Conservation (phyloP, 2,797 vertebrate species). For the Odontamblyopus rebecca region DNA sequence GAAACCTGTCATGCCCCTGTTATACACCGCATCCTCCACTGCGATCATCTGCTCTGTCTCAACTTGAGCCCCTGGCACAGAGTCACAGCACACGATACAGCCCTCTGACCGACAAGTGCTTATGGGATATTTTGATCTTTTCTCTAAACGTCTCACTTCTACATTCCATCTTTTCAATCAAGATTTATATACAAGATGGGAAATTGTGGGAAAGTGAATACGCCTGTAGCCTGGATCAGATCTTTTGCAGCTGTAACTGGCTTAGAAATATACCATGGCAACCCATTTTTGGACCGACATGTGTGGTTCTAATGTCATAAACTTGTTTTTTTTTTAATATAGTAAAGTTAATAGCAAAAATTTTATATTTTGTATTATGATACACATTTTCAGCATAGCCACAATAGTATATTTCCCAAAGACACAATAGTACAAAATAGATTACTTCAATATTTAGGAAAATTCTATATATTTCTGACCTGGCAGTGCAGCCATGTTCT, state of each 20-base stretch:
- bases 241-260: background rate
- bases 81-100: background rate
- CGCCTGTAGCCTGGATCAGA: background rate
- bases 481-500: too few species aligned
- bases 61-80: constrained; percentile 17
- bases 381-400: background rate
- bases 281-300: too few species aligned
- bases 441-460: background rate
- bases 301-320: too few species aligned
- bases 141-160: constrained; percentile 5
- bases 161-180: background rate
- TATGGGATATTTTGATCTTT: background rate
- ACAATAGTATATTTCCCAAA: too few species aligned
- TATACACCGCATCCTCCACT: constrained; percentile 20
- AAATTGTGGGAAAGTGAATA: background rate
- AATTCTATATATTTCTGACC: background rate
- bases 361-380: background rate
- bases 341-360: background rate
- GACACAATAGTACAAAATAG: background rate
- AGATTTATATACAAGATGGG: background rate
- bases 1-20: constrained; percentile 24
- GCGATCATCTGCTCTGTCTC: constrained; percentile 25
- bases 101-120: constrained; percentile 17
- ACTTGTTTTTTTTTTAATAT: too few species aligned
- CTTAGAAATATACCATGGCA: background rate